Conservation (phyloP, 2,797 vertebrate genomes). For the Brachymystax lenok region DNA sequence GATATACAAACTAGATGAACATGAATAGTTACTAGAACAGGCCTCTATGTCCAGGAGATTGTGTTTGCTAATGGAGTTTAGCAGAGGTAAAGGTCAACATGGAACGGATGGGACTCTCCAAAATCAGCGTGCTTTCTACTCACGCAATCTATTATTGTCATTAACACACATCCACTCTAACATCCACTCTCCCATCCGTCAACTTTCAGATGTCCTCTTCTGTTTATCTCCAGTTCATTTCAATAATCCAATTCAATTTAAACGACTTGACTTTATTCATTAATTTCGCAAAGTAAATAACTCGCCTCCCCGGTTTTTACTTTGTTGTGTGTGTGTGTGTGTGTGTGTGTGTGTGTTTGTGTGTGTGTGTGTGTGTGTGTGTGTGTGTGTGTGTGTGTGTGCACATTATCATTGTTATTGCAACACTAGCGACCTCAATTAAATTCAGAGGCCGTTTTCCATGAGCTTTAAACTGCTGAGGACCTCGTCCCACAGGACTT, state of each 20-base stretch:
- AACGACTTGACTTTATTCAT: neutral
- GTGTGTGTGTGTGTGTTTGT: neutral
- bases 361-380: neutral
- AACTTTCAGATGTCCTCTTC: neutral
- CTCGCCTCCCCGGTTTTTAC: neutral
- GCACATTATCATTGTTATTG: conserved; percentile 68
- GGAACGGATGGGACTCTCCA: neutral
- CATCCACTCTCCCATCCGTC: too few relatives aligned
- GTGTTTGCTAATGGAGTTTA: neutral
- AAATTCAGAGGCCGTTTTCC: conserved; percentile 75
- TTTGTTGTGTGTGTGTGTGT: neutral
- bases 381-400: neutral
- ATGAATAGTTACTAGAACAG: neutral
- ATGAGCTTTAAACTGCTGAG: conserved; percentile 65
- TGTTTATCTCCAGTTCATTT: neutral
- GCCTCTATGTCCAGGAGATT: neutral
- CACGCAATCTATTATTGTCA: neutral
- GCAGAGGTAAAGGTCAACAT: neutral
- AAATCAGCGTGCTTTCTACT: too few relatives aligned
- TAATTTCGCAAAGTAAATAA: neutral
- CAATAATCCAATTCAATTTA: neutral
- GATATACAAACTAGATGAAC: too few relatives aligned
- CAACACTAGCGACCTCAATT: conserved; percentile 72
- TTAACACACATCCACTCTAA: too few relatives aligned
- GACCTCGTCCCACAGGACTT: conserved; percentile 66